A percentile compares a stretch with the other conserved stretches of the same genome.
phyloP scores from a whole-genome alignment of 1,140 invertebrate genomes.

The Geopemphigus sp. region DNA sequence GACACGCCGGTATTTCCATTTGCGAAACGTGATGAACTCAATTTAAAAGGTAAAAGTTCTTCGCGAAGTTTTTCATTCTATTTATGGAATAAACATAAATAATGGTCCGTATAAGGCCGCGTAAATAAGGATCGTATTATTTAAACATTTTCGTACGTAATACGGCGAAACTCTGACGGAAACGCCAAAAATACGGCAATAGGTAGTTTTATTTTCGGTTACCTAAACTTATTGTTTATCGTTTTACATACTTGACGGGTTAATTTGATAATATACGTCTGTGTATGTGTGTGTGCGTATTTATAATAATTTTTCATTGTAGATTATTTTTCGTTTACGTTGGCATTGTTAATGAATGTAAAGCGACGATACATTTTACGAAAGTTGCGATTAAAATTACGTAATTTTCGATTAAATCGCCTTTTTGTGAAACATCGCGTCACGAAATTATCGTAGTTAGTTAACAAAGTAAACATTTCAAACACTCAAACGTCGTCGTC shows the following conservation, averaged over 20 bases:
- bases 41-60: constrained; percentile 25
- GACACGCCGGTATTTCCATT: neutral
- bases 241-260: neutral
- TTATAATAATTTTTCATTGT: no score
- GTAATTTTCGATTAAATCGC: no score
- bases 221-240: neutral
- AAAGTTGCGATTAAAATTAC: no score
- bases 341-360: no score
- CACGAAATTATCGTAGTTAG: no score
- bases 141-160: neutral
- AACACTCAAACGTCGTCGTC: no score
- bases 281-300: no score
- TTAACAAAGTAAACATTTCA: no score
- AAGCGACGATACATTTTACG: no score
- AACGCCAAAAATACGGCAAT: neutral
- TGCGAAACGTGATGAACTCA: neutral
- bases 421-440: no score
- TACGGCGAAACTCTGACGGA: neutral
- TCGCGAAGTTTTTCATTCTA: constrained; percentile 25
- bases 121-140: neutral
- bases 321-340: no score
- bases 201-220: neutral
- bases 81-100: neutral
- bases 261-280: neutral
- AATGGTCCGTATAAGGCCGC: neutral